Evolutionary conservation across 1,140 invertebrate species (phyloP), one percentile per base, ranked within the genome.

Genomic region (Ceratitis capitata): DNA sequence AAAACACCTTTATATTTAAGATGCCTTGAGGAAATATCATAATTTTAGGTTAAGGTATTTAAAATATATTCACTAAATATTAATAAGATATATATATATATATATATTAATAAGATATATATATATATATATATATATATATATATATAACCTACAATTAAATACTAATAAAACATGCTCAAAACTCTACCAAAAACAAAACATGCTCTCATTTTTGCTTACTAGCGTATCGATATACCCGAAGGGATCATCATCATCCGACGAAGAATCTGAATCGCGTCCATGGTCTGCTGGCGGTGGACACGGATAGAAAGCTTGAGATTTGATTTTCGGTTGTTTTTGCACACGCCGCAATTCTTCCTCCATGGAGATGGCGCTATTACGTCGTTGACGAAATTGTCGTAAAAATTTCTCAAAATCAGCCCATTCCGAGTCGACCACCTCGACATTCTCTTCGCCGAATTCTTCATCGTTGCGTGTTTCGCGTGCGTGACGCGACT

Each of bases 281-380:
- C 94, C 94, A 86, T 92, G 88, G 29, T 92, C 92, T 56, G 94
- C 93, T 5, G 94, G 93, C 35, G 94, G 94, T 82, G 94, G 94
- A 88, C 94, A 95, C 16, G 95, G 95, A 91, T 95, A 95, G 90
- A 95, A 95, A 19, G 94, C 93, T 91, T 94, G 93, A 19, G 93
- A 93, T 14, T 93, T 93, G 88, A 91, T 86, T 84, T 91, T 91
- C 12, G 90, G 88, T 82, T 90, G 88, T 19, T 92, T 92, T 83
- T 92, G 92, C 3, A 91, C 91, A 58, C 92, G 93, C 78, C 93
- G 92, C 85, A 92, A 92, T 86, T 94, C 92, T 87, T 93, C 94
- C 83, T 93, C 92, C 90, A 93, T 93, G 32, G 94, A 92, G 87
- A 93, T 93, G 82, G 92, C 93, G 86, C 94, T 94, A 88, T 87